Percentiles rank a stretch among this genome's conserved stretches.
Evolutionary conservation across 2,888 invertebrate species (phyloP).

Genomic region (Sesia bembeciformis): DNA sequence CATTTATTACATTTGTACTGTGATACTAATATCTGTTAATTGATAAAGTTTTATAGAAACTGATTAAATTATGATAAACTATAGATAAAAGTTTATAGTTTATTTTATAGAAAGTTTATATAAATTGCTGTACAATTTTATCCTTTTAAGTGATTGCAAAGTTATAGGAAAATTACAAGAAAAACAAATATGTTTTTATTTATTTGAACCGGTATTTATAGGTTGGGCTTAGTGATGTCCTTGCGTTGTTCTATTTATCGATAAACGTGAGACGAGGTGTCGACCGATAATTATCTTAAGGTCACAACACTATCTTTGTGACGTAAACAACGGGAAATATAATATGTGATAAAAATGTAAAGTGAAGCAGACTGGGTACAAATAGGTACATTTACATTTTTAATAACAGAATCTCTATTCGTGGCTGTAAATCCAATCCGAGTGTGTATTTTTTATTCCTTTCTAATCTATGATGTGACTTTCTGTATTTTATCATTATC

Average conservation of each 20-base stretch:
- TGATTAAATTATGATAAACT: no score
- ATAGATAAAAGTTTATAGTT: no score
- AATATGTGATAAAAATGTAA: constrained; percentile 29
- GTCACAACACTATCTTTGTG: constrained; percentile 60
- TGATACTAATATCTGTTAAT: no score
- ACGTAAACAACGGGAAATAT: constrained; percentile 45
- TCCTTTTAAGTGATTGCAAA: background rate
- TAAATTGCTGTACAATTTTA: no score
- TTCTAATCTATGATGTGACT: no score
- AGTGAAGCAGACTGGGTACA: constrained; percentile 28
- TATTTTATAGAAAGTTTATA: no score
- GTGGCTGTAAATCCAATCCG: no score
- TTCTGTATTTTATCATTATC: no score
- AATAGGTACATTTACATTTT: constrained; percentile 3
- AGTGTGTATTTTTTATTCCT: no score
- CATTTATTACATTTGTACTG: no score
- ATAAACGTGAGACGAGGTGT: constrained; percentile 55
- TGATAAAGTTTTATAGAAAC: no score
- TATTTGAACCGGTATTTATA: constrained; percentile 5
- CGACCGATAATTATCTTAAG: constrained; percentile 72
- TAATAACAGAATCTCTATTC: background rate
- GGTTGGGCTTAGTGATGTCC: constrained; percentile 38
- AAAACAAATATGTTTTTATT: background rate
- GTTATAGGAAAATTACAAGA: background rate
- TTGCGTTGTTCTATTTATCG: constrained; percentile 51